phyloP scores from a whole-genome alignment of 2,888 invertebrate species.

The Tipula helvola region DNA sequence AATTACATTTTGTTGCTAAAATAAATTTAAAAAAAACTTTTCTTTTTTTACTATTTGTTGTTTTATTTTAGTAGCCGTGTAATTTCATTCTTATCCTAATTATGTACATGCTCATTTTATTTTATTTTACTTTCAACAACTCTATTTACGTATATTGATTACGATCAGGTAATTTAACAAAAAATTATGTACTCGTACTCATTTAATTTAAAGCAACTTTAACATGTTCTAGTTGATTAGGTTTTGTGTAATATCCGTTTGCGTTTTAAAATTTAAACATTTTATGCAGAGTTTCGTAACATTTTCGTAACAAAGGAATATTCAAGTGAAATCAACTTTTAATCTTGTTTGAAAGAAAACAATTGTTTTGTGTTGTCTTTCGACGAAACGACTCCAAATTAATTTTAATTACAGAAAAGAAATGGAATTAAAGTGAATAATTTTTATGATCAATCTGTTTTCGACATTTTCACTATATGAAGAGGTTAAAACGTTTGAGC shows the following conservation, averaged over 20 bases:
- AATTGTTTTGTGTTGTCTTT: no score
- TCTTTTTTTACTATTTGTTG: neutral
- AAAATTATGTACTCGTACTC: neutral
- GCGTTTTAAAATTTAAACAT: neutral
- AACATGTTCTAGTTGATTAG: neutral
- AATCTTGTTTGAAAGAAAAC: no score
- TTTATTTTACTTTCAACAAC: neutral
- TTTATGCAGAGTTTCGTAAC: neutral
- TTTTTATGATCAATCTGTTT: no score
- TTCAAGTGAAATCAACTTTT: neutral
- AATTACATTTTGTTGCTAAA: constrained; percentile 7
- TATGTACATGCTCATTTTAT: neutral
- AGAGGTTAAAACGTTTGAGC: no score
- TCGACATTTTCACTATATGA: no score
- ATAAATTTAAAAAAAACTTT: neutral
- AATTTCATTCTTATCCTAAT: neutral
- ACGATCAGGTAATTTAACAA: neutral
- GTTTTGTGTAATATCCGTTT: neutral
- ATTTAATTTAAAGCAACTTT: neutral
- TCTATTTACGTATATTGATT: neutral
- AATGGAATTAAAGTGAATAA: no score
- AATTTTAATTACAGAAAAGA: no score
- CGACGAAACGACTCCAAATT: no score
- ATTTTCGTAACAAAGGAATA: neutral
- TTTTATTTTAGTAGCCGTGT: neutral